Evolutionary conservation across 1,140 invertebrate genomes (phyloP).

Genomic region (Doryteuthis pealeii): DNA sequence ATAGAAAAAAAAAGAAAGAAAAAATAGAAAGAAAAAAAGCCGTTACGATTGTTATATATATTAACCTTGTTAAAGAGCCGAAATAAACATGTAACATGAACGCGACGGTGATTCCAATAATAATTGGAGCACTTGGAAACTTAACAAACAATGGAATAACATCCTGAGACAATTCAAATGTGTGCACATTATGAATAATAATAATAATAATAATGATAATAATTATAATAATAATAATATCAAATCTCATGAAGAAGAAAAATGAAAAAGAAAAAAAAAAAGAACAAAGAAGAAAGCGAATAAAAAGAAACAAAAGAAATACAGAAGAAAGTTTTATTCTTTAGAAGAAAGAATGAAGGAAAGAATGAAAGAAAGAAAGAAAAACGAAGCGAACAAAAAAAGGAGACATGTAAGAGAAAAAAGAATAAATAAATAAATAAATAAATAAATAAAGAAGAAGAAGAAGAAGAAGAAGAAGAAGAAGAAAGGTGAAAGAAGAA

Average conservation of each 20-base stretch:
- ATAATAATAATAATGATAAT: conserved; percentile 4
- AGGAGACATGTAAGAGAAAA: no score
- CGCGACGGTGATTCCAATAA: neutral
- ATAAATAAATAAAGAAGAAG: no score
- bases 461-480: no score
- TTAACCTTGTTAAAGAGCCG: no score
- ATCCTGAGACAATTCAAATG: neutral
- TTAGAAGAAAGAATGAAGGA: neutral
- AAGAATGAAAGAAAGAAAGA: neutral
- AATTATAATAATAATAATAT: neutral
- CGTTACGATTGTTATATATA: neutral
- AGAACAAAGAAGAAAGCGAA: neutral
- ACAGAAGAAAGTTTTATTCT: no score
- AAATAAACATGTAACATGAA: neutral
- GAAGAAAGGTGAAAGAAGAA: no score
- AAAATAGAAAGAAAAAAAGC: neutral
- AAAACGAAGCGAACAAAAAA: no score
- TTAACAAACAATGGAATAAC: neutral
- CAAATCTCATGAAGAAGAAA: neutral
- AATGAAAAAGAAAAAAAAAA: neutral
- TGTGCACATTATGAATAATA: neutral
- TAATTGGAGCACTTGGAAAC: neutral
- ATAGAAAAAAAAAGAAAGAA: no score
- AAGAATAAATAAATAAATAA: no score
- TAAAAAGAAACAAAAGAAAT: neutral